These are phyloP conservation scores for Tipula vernalis DNA, from an alignment of 2,888 invertebrate genomes.

Conservation along the genomic window DNA sequence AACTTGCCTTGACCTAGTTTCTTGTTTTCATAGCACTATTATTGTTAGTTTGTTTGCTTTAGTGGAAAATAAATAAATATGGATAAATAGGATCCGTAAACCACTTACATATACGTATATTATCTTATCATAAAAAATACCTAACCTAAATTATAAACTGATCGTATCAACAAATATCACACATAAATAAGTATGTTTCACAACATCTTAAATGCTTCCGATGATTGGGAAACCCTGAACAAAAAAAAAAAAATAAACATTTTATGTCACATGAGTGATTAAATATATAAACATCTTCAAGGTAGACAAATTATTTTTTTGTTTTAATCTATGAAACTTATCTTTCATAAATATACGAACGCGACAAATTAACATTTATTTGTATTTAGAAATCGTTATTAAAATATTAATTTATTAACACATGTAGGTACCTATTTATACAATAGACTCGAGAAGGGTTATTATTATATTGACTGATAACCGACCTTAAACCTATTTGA, in stretches of 20 bases:
- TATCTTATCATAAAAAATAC: background rate
- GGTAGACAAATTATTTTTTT: background rate
- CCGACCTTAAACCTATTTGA: background rate
- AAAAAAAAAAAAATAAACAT: background rate
- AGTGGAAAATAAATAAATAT: background rate
- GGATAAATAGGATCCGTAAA: background rate
- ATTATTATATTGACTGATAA: background rate
- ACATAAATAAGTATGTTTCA: background rate
- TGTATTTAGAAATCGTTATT: background rate
- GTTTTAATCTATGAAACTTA: background rate
- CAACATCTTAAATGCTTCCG: background rate
- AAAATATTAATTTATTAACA: background rate
- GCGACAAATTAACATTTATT: background rate
- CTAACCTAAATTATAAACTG: background rate
- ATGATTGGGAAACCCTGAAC: constrained; percentile 4
- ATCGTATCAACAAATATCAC: background rate
- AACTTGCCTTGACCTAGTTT: constrained; percentile 7
- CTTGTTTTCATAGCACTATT: background rate
- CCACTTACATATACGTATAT: background rate
- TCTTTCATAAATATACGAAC: background rate
- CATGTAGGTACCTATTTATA: background rate
- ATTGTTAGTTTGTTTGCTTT: background rate
- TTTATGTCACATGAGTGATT: background rate
- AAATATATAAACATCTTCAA: background rate
- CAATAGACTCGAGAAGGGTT: background rate